Base-by-base conservation (phyloP, 35 echinoderm and acorn worm species). In the Stichopus chloronotus region DNA sequence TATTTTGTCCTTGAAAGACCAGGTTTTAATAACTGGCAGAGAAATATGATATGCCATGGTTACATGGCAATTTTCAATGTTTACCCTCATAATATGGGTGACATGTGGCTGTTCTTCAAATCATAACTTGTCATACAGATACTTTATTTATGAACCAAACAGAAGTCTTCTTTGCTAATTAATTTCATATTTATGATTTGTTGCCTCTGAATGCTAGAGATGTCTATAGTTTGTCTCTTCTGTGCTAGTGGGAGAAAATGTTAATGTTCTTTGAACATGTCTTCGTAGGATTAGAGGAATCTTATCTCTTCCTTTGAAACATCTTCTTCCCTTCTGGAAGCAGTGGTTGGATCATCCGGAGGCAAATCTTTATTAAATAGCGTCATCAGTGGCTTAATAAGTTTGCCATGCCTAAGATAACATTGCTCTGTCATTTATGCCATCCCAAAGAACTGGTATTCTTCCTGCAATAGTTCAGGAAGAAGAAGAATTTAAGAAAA, bases 121-220 rank as follows among this genome's bases (percentile, higher is more conserved):
- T 58, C 82, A 85, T 85, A 85, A 85, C 57, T 85, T 85, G 82
- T 85, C 82, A 85, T 58, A 58, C 55, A 58, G 6, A 56, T 85
- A 20, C 54, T 19, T 59, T 59, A 85, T 85, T 85, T 85, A 85
- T 58, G 55, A 19, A 58, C 20, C 23, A 23, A 8, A 58, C 56
- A 23, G 57, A 56, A 85, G 82, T 85, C 11, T 58, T 30, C 69
- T 58, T 84, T 85, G 9, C 55, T 57, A 58, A 85, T 85, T 58
- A 74, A 85, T 85, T 85, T 85, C 82, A 85, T 85, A 58, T 85
- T 57, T 56, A 85, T 85, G 57, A 85, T 85, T 85, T 74, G 69
- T 74, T 16, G 69, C 22, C 69, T n/a, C 17, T 74, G 22, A 74
- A 74, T 74, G 19, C 17, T 20, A 14, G 19, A n/a, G n/a, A 74